Evolutionary conservation across 2,113 vertebrate species (phyloP), one percentile per base, ranked within the genome.

Genomic region (Onychostruthus taczanowskii): DNA sequence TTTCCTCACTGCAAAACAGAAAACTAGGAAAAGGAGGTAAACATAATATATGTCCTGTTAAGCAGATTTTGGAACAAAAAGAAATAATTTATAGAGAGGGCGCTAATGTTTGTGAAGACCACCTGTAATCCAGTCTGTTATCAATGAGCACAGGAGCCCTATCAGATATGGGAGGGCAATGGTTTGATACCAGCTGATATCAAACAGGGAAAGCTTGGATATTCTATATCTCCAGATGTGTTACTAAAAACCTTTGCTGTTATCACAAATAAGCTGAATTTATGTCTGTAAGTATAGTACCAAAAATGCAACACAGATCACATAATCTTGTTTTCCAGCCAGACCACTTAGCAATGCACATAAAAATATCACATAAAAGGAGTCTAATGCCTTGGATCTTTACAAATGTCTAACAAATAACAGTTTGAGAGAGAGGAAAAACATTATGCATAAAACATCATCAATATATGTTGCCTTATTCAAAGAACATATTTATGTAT

Each of bases 381-480:
- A 91, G 41, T 44, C 67, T 93, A 73, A 91, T 66, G 43, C 30
- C 78, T 85, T 70, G 79, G 81, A 83, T 89, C 41, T 82, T 84
- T 89, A 91, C 70, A 87, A 84, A 94, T 87, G 58, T 58, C 67
- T 91, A 74, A 63, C 67, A 91, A 85, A 76, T 76, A 94, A 67
- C 53, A 55, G 26, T 85, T 80, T 80, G 53, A 68, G 77, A 67
- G 64, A 82, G 20, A 24, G 14, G 17, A 52, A 84, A 91, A 79
- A 10, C 9, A 69, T 86, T 62, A 79, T 74, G 50, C 74, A 91
- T 85, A 83, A 90, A 78, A 75, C 47, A 83, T 74, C 49, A 76
- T 87, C 46, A 33, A 44, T 90, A 33, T 50, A 77, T 21, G 46
- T 62, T 85, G 37, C n/a, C 52, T 69, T 85, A 89, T 59, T 94